Percentiles rank a stretch among this genome's conserved stretches.
phyloP scores from a whole-genome alignment of 2,888 invertebrate species.

The Hipparchia sbordonii region DNA sequence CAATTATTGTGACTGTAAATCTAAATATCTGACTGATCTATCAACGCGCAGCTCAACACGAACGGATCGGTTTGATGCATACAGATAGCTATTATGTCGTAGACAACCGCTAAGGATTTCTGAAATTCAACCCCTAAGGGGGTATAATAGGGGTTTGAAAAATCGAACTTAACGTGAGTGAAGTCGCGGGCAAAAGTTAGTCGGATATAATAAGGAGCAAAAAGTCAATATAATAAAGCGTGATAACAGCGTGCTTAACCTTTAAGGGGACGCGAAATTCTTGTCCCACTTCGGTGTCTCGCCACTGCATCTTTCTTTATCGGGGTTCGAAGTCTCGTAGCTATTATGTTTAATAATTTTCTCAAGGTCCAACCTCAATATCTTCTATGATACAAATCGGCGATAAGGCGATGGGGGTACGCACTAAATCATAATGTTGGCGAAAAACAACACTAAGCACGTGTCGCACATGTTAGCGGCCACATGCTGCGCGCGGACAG shows the following conservation, averaged over 20 bases:
- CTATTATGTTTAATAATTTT: slow-evolving; percentile 43
- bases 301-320: slow-evolving; percentile 36
- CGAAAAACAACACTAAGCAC: slow-evolving; percentile 46
- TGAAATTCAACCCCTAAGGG: too few species aligned
- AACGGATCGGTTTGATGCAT: too few species aligned
- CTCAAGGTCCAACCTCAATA: slow-evolving; percentile 38
- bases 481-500: slow-evolving; percentile 61
- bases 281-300: slow-evolving; percentile 34
- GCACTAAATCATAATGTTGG: slow-evolving; percentile 65
- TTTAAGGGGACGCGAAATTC: slow-evolving; percentile 35
- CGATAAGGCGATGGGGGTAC: slow-evolving; percentile 40
- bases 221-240: slow-evolving; percentile 28
- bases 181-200: too few species aligned
- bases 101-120: too few species aligned
- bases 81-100: too few species aligned
- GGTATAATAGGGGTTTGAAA: too few species aligned
- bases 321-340: slow-evolving; percentile 33
- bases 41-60: too few species aligned
- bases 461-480: slow-evolving; percentile 65
- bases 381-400: slow-evolving; percentile 42
- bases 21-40: too few species aligned
- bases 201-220: slow-evolving; percentile 11
- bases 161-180: too few species aligned
- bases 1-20: slow-evolving; percentile 24
- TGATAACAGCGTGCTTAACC: slow-evolving; percentile 36